Conservation (phyloP, 2,797 vertebrate species). For the Neoniphon sammara region DNA sequence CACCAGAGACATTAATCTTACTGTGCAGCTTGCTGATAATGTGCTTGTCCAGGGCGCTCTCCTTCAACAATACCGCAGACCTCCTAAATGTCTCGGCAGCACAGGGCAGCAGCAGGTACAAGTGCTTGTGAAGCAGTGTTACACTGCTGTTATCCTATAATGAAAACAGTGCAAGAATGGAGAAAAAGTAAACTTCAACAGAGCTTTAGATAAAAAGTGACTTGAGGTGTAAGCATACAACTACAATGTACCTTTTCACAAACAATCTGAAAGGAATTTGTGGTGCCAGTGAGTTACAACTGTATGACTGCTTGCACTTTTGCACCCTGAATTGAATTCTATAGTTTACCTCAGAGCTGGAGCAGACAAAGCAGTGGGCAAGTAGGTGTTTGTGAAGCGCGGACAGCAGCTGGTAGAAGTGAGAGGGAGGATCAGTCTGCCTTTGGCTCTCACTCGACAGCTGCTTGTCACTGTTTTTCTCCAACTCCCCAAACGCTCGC, state of each 20-base stretch:
- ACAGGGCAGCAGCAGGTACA: slow-evolving; percentile 84
- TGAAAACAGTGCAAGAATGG: slow-evolving; percentile 8
- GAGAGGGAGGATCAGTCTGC: slow-evolving; percentile 83
- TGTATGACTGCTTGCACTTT: background rate
- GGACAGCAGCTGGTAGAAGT: slow-evolving; percentile 86
- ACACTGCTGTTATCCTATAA: slow-evolving; percentile 82
- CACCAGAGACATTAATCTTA: slow-evolving; percentile 63
- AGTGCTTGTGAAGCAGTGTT: slow-evolving; percentile 82
- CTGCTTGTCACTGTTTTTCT: slow-evolving; percentile 89
- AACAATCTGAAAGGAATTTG: too few relatives aligned
- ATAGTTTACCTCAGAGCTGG: slow-evolving; percentile 75
- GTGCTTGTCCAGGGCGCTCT: slow-evolving; percentile 82
- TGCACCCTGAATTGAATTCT: background rate
- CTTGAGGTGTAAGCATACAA: background rate
- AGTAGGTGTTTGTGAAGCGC: slow-evolving; percentile 87
- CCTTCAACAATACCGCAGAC: slow-evolving; percentile 81
- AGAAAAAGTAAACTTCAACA: background rate
- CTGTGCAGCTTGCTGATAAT: slow-evolving; percentile 85
- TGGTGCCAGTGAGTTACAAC: background rate
- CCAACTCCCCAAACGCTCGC: slow-evolving; percentile 85
- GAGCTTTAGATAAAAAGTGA: background rate
- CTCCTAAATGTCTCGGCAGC: slow-evolving; percentile 84
- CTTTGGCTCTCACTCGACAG: slow-evolving; percentile 74
- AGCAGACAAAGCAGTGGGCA: slow-evolving; percentile 84
- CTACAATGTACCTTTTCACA: too few relatives aligned